These are phyloP conservation scores for Aix galericulata DNA, from an alignment of 2,113 vertebrate species.

Conservation along the genomic window DNA sequence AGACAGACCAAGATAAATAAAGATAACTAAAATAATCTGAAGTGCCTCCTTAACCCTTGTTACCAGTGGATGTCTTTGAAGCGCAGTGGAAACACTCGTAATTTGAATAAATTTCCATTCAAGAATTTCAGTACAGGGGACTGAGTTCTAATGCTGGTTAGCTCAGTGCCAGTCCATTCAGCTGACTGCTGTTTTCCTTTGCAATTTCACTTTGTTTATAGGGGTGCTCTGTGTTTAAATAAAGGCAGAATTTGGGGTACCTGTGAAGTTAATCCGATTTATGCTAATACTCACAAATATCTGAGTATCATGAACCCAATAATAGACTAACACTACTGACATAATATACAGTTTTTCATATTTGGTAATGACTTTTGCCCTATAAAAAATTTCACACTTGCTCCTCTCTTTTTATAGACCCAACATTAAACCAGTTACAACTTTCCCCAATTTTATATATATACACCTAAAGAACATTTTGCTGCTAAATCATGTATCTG, in stretches of 20 bases:
- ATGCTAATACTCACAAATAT: not conserved
- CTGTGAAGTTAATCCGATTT: not conserved
- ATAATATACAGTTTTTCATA: not conserved
- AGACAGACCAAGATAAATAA: not conserved
- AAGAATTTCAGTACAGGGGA: not conserved
- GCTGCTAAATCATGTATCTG: not conserved
- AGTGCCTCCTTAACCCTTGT: not conserved
- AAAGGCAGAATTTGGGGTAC: not conserved
- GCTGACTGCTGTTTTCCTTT: not conserved
- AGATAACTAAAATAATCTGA: not conserved
- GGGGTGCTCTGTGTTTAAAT: not conserved
- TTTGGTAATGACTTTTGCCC: not conserved
- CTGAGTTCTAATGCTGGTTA: not conserved
- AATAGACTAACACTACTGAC: not conserved
- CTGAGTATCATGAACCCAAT: not conserved
- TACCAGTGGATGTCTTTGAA: not conserved
- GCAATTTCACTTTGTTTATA: not conserved
- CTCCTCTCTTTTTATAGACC: rapidly evolving
- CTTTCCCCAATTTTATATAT: not conserved
- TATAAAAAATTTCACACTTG: not conserved
- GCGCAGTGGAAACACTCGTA: not conserved
- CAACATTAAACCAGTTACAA: not conserved
- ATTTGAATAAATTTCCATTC: not conserved
- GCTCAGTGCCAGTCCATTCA: not conserved
- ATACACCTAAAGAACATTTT: not conserved